Percentiles rank a stretch among this genome's conserved stretches.
Evolutionary conservation across 2,797 vertebrate genomes (phyloP).

Genomic region (Rhodeus uyekii): DNA sequence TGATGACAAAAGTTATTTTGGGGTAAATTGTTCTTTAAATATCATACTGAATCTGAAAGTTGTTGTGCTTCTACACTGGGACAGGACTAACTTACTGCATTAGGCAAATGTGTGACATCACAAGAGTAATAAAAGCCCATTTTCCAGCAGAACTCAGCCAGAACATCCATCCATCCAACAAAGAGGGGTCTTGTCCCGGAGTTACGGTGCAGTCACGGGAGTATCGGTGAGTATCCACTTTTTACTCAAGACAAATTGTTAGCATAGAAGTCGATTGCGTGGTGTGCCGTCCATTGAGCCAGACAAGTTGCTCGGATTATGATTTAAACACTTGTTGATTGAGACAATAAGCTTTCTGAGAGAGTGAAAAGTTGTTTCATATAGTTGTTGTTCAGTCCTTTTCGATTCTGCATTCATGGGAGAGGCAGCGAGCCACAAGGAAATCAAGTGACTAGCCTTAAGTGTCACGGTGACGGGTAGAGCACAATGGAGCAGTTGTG

Average conservation of each 20-base stretch:
- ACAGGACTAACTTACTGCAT: slow-evolving; percentile 67
- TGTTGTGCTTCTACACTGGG: slow-evolving; percentile 32
- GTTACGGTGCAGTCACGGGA: slow-evolving; percentile 44
- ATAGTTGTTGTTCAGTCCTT: slow-evolving; percentile 14
- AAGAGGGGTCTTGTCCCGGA: slow-evolving; percentile 54
- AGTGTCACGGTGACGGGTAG: slow-evolving; percentile 58
- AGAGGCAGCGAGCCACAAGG: slow-evolving; percentile 72
- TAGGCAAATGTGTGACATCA: slow-evolving; percentile 83
- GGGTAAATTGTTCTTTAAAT: not conserved
- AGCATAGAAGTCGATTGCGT: slow-evolving; percentile 5
- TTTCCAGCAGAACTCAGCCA: slow-evolving; percentile 43
- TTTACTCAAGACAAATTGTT: not conserved
- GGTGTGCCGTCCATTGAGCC: not conserved
- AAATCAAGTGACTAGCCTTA: slow-evolving; percentile 78
- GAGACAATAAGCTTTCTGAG: slow-evolving; percentile 5
- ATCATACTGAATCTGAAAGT: not conserved
- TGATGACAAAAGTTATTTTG: not conserved
- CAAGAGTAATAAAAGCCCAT: slow-evolving; percentile 50
- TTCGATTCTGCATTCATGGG: slow-evolving; percentile 56
- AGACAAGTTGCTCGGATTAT: not conserved
- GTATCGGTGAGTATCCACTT: slow-evolving; percentile 53
- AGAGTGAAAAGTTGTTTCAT: slow-evolving; percentile 14
- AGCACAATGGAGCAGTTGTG: slow-evolving; percentile 74
- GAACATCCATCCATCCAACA: slow-evolving; percentile 42
- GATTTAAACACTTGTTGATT: not conserved